phyloP scores from a whole-genome alignment of 2,113 vertebrate species.

The Apodemus speciosus region DNA sequence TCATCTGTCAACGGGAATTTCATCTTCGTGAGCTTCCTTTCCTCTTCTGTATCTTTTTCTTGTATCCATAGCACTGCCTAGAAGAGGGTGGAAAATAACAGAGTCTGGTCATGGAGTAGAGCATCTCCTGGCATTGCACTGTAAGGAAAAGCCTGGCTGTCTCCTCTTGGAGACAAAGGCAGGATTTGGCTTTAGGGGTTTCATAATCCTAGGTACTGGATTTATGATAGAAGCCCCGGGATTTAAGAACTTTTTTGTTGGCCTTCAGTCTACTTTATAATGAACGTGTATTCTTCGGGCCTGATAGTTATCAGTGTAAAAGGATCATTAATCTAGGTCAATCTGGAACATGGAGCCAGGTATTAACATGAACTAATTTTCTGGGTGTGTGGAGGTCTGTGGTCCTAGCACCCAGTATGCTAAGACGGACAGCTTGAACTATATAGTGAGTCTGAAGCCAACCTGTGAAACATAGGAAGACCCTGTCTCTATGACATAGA shows the following conservation, averaged over 20 bases:
- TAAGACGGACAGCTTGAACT: not conserved
- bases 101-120: not conserved
- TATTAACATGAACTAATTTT: not conserved
- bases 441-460: not conserved
- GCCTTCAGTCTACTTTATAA: conserved; percentile 23
- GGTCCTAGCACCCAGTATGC: not conserved
- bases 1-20: conserved; percentile 34
- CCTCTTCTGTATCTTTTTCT: not conserved
- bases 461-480: not conserved
- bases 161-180: not conserved
- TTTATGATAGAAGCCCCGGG: not conserved
- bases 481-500: not conserved
- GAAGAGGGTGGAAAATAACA: not conserved
- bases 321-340: not conserved
- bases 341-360: not conserved
- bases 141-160: not conserved
- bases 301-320: not conserved
- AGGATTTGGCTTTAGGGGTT: not conserved
- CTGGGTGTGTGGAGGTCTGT: not conserved
- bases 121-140: not conserved
- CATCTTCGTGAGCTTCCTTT: conserved; percentile 52
- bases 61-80: conserved; percentile 75
- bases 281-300: not conserved
- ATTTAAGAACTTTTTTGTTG: conserved; percentile 1
- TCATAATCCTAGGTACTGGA: not conserved